Base-by-base conservation (phyloP, 2,113 vertebrate species). In the Pomatostomus ruficeps region DNA sequence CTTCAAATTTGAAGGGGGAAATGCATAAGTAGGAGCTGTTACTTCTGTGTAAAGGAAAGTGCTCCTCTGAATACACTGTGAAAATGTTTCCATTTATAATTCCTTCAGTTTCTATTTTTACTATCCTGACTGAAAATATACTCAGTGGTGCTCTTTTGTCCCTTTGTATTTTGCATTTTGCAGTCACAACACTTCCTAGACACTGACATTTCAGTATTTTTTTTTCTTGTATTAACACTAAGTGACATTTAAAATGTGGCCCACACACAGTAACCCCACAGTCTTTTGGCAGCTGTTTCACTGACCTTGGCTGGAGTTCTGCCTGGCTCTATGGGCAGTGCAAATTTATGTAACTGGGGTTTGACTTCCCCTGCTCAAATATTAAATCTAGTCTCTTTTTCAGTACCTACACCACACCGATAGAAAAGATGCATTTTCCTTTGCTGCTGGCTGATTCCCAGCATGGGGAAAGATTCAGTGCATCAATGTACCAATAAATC, bases 171-270 rank as follows among this genome's bases (percentile, higher is more conserved):
- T 93, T 73, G 48, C 43, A 71, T 91, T 93, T 91, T 90, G 38
- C 75, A 85, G 23, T 93, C 72, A 55, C 84, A 88, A 36, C 55
- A 59, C 19, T 93, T 94, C 54, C 57, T 78, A 75, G 74, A 84
- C 36, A 61, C 65, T 72, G 46, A 43, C 2, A 38, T 82, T 86
- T 78, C 71, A 77, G 70, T 46, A 7, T 51, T 63, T 71, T 59
- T 65, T 73, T 87, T 68, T 12, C 61, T 65, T 70, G 11, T 54
- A 51, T 73, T 92, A 85, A 78, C 76, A 52, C 42, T 63, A 71
- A 91, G 79, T 73, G 86, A 67, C 92, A 85, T 95, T 95, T 83
- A 78, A 95, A 93, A 92, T 67, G 75, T 61, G 90, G 84, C 95
- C 95, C 83, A 62, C 72, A 88, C 63, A 48, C 75, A 86, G 95